Evolutionary conservation across 2,797 vertebrate species (phyloP).

Genomic region (Alcedo atthis): DNA sequence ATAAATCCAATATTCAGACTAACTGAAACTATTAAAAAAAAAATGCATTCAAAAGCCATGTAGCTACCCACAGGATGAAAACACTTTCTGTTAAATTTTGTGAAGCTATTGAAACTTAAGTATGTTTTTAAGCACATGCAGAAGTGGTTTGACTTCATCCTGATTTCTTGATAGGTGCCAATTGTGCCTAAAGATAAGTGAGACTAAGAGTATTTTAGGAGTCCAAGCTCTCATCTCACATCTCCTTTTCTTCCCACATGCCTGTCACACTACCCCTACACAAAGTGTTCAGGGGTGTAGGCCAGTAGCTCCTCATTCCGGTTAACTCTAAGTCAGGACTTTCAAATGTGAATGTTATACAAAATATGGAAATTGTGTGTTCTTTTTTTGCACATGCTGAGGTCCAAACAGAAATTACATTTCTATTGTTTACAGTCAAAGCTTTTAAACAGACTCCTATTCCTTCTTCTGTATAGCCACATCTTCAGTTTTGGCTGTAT

Average conservation of each 20-base stretch:
- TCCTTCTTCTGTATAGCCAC: neutral
- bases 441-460: neutral
- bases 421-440: neutral
- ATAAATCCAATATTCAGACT: neutral
- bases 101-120: neutral
- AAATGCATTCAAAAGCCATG: neutral
- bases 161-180: neutral
- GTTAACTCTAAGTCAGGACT: neutral
- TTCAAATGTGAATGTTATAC: neutral
- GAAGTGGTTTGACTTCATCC: neutral
- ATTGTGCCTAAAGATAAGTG: neutral
- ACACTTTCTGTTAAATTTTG: neutral
- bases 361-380: neutral
- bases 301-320: neutral
- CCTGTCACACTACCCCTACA: accelerated
- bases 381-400: neutral
- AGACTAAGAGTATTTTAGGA: neutral
- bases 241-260: neutral
- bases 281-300: neutral
- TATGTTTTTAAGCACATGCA: neutral
- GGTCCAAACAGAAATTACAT: neutral
- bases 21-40: neutral
- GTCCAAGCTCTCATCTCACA: neutral
- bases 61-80: neutral
- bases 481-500: neutral